A percentile compares a stretch with the other conserved stretches of the same genome.
Evolutionary conservation across 2,797 vertebrate species (phyloP).

Genomic region (Valencia hispanica): DNA sequence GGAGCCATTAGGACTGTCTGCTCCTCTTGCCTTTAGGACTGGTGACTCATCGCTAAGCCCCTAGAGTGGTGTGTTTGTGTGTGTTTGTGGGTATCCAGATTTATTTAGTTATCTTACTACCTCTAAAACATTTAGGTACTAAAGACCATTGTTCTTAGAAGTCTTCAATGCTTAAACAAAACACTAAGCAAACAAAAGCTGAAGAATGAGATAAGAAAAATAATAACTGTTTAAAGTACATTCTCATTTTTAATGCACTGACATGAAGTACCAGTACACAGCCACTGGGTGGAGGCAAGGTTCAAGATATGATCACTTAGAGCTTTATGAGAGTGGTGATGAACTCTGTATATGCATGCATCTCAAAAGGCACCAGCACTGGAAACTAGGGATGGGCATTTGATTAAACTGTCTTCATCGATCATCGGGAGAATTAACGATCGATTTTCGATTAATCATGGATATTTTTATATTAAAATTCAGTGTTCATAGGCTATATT

Average conservation of each 20-base stretch:
- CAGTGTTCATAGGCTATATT: too few relatives aligned
- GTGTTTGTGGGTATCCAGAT: background rate
- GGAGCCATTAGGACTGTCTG: constrained; percentile 23
- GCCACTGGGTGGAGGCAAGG: constrained; percentile 70
- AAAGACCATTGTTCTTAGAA: background rate
- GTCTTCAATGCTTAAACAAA: background rate
- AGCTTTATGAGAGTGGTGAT: background rate
- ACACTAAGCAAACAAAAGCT: background rate
- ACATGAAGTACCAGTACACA: constrained; percentile 32
- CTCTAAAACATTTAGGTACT: constrained; percentile 8
- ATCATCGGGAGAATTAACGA: too few relatives aligned
- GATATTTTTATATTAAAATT: too few relatives aligned
- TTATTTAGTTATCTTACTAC: constrained; percentile 17
- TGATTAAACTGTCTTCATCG: too few relatives aligned
- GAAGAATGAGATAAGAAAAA: background rate
- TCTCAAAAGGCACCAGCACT: too few relatives aligned
- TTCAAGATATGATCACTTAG: constrained; percentile 21
- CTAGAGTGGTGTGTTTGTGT: background rate
- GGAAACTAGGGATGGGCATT: too few relatives aligned
- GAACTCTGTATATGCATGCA: background rate
- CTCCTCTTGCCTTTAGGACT: constrained; percentile 28
- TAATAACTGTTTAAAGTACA: background rate
- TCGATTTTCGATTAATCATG: too few relatives aligned
- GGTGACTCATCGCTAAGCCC: constrained; percentile 55
- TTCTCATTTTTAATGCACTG: background rate